These are phyloP conservation scores for Eremophila alpestris DNA, from an alignment of 2,797 vertebrate genomes.

Conservation along the genomic window DNA sequence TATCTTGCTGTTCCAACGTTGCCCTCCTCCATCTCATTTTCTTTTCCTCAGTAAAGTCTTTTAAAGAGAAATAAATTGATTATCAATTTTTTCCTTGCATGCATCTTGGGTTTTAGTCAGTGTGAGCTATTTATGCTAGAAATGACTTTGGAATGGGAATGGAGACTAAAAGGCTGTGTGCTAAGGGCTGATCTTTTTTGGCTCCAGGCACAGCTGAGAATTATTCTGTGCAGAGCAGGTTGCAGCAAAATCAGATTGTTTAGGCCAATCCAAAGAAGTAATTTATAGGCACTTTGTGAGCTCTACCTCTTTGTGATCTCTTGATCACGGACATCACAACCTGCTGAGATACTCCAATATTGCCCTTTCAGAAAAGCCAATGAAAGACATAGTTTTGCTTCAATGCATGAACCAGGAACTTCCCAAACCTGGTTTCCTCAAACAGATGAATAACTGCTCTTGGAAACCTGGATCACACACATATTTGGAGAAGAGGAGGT, in stretches of 20 bases:
- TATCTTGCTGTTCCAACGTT: neutral
- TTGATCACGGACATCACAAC: neutral
- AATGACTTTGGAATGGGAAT: neutral
- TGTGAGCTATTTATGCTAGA: neutral
- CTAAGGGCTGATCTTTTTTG: neutral
- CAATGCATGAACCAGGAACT: neutral
- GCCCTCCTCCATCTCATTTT: neutral
- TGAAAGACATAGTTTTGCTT: neutral
- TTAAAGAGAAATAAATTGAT: neutral
- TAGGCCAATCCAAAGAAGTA: neutral
- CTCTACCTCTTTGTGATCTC: neutral
- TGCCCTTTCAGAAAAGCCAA: neutral
- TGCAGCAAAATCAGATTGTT: neutral
- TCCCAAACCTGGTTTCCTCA: neutral
- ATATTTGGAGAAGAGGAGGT: neutral
- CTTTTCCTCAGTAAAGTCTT: neutral
- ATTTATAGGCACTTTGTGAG: neutral
- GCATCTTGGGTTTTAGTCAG: neutral
- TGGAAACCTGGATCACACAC: neutral
- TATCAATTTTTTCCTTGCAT: neutral
- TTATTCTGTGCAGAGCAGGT: neutral
- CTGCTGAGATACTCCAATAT: neutral
- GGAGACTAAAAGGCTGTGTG: neutral
- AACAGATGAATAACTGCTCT: neutral
- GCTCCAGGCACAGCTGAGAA: neutral